Evolutionary conservation across 2,797 vertebrate genomes (phyloP).

Genomic region (Cryptoprocta ferox): DNA sequence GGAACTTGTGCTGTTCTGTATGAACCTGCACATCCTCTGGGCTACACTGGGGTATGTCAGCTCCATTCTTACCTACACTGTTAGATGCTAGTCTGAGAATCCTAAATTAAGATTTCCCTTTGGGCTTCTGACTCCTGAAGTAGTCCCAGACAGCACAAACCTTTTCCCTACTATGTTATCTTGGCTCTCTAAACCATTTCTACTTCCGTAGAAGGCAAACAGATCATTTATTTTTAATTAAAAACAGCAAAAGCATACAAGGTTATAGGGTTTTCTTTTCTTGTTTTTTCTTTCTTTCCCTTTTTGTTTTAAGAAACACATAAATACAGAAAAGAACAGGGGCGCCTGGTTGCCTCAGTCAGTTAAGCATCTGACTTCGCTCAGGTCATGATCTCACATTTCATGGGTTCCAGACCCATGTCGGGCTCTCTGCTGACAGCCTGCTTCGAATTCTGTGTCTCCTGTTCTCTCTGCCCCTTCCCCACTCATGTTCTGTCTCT

Average conservation of each 20-base stretch:
- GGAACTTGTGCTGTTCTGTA: background rate
- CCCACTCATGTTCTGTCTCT: too few species aligned
- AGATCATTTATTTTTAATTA: background rate
- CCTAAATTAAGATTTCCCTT: background rate
- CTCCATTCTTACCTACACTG: background rate
- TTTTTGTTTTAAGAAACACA: background rate
- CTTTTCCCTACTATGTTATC: background rate
- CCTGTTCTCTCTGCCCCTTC: too few species aligned
- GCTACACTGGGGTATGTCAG: background rate
- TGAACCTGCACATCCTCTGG: background rate
- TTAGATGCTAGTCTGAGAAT: background rate
- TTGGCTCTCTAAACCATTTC: background rate
- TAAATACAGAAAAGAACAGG: background rate
- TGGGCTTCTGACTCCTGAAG: background rate
- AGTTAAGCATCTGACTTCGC: too few species aligned
- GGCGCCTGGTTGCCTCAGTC: too few species aligned
- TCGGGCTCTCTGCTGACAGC: too few species aligned
- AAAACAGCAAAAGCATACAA: background rate
- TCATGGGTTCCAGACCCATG: too few species aligned
- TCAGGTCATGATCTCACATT: too few species aligned
- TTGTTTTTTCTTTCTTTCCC: background rate
- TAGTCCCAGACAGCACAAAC: background rate
- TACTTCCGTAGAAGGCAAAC: background rate
- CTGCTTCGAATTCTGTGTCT: too few species aligned
- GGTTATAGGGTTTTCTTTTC: background rate